Percentiles rank a stretch among this genome's conserved stretches.
These are phyloP conservation scores for Microplitis manilae DNA, from an alignment of 2,888 invertebrate genomes.

Conservation along the genomic window DNA sequence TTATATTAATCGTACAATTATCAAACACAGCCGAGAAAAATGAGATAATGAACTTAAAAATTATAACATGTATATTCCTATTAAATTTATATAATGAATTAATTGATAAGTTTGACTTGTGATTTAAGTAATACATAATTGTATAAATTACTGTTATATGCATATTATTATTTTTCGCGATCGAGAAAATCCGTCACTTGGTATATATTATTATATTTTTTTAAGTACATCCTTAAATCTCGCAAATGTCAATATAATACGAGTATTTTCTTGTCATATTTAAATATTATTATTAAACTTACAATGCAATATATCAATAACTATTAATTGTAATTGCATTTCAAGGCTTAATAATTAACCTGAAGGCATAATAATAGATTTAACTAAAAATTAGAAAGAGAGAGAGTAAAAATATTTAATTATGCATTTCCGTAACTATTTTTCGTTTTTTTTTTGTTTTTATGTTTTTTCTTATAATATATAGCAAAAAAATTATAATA, in stretches of 20 bases:
- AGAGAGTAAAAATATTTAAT: neutral
- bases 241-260: neutral
- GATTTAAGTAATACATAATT: constrained; percentile 54
- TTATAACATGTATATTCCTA: constrained; percentile 6
- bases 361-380: neutral
- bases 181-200: constrained; percentile 16
- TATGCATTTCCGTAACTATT: neutral
- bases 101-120: constrained; percentile 57
- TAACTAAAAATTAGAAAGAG: neutral
- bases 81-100: constrained; percentile 26
- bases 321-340: neutral
- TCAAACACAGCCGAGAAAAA: constrained; percentile 64
- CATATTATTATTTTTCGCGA: neutral
- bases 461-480: neutral
- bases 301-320: constrained; percentile 3
- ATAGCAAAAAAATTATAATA: neutral
- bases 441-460: neutral
- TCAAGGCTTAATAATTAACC: neutral
- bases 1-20: constrained; percentile 49
- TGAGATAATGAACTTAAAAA: constrained; percentile 57
- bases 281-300: constrained; percentile 1
- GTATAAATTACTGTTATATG: constrained; percentile 44
- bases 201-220: neutral
- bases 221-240: neutral
- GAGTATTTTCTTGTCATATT: neutral